Percentiles rank a stretch among this genome's conserved stretches.
These are phyloP conservation scores for Bostrychus sinensis DNA, from an alignment of 2,113 vertebrate genomes.

Conservation along the genomic window DNA sequence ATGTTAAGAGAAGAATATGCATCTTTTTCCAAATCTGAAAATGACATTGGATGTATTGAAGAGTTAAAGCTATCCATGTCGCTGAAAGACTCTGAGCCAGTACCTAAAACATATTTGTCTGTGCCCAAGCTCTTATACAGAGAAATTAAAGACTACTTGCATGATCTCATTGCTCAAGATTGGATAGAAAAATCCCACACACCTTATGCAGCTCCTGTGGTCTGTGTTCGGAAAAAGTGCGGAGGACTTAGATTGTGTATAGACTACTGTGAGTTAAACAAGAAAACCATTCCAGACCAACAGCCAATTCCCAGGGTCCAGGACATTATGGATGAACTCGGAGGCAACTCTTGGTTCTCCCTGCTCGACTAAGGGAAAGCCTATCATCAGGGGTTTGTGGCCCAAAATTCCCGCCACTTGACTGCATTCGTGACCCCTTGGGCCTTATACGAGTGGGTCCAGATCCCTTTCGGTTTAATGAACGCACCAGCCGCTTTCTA, in stretches of 20 bases:
- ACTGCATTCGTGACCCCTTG: conserved; percentile 5
- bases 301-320: conserved; percentile 1
- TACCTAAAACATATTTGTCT: background rate
- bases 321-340: conserved; percentile 4
- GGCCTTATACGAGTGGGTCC: background rate
- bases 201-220: no score
- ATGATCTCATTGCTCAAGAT: no score
- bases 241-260: no score
- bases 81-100: background rate
- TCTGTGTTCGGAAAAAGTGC: no score
- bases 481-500: background rate
- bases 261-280: no score
- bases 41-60: background rate
- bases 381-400: conserved; percentile 2
- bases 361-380: conserved; percentile 1
- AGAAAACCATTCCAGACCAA: background rate
- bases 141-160: no score
- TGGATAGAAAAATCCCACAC: no score
- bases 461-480: background rate
- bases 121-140: no score
- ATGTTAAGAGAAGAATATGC: background rate
- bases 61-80: background rate
- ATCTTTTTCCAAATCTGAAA: background rate
- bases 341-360: background rate
- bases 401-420: background rate